Evolutionary conservation across 1,140 invertebrate genomes (phyloP).

Genomic region (Drosophila sucinea): DNA sequence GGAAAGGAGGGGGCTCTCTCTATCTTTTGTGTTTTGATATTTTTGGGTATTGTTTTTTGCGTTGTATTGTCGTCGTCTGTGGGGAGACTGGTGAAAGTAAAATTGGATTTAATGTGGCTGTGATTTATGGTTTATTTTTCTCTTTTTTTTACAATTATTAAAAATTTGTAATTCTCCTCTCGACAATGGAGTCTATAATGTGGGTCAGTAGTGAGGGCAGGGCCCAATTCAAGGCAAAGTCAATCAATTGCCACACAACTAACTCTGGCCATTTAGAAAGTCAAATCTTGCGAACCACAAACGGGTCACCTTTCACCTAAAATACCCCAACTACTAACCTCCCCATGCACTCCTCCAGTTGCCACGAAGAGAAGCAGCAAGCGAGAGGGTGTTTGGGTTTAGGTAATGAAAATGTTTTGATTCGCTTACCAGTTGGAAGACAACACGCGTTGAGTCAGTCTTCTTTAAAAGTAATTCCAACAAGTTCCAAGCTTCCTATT

Average conservation of each 20-base stretch:
- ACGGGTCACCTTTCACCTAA: constrained; percentile 6
- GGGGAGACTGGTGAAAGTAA: constrained; percentile 40
- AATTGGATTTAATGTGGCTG: constrained; percentile 29
- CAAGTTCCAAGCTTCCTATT: constrained; percentile 4
- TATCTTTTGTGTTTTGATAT: neutral
- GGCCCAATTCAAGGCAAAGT: constrained; percentile 6
- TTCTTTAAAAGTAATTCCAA: neutral
- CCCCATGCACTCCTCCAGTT: too few relatives aligned
- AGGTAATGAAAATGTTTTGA: constrained; percentile 31
- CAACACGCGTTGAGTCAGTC: neutral
- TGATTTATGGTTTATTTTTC: constrained; percentile 14
- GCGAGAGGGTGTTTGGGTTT: neutral
- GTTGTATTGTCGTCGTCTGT: constrained; percentile 31
- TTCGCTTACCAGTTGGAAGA: constrained; percentile 26
- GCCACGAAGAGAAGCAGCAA: too few relatives aligned
- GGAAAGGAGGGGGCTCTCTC: neutral
- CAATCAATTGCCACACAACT: constrained; percentile 21
- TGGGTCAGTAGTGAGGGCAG: constrained; percentile 15
- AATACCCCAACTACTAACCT: constrained; percentile 1
- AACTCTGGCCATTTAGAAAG: constrained; percentile 46
- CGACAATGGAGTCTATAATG: neutral
- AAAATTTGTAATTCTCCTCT: neutral
- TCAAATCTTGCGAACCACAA: constrained; percentile 20
- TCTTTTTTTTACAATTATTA: constrained; percentile 15
- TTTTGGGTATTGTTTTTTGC: constrained; percentile 5